A percentile compares a stretch with the other conserved stretches of the same genome.
phyloP scores from a whole-genome alignment of 2,113 vertebrate species.

The Psephotus haematonotus region DNA sequence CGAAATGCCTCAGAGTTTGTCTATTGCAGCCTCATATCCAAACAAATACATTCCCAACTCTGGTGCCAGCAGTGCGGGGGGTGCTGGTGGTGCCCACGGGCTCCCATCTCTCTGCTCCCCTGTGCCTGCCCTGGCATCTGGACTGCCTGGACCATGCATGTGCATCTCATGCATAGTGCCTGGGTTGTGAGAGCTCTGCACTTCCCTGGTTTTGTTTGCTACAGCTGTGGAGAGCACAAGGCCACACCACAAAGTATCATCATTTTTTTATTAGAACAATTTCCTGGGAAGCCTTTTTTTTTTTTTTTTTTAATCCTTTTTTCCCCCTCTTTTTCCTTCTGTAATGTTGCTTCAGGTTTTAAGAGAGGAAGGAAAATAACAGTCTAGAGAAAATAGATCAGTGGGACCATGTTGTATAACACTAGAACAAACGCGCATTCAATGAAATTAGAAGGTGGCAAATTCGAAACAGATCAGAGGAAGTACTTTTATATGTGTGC shows the following conservation, averaged over 20 bases:
- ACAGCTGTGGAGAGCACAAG: conserved; percentile 2
- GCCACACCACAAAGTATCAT: not conserved
- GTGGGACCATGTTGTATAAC: fast-evolving
- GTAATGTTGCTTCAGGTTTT: not conserved
- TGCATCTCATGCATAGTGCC: not conserved
- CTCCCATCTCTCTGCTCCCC: not conserved
- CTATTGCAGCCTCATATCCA: not conserved
- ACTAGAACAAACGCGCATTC: not conserved
- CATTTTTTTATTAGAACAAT: not conserved
- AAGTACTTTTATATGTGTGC: not conserved
- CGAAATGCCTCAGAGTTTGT: not conserved
- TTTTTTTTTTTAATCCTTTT: not conserved
- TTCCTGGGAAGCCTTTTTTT: conserved; percentile 6
- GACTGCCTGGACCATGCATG: fast-evolving
- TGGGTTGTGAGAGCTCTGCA: fast-evolving
- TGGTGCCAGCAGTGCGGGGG: not conserved
- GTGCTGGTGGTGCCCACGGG: not conserved
- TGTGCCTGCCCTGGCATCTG: not conserved
- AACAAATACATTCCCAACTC: not conserved
- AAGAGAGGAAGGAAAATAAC: conserved; percentile 18
- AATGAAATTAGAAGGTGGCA: not conserved
- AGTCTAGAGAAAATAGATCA: not conserved
- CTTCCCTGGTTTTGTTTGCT: not conserved
- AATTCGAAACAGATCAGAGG: not conserved
- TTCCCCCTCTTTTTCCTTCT: not conserved